Conservation (phyloP, 2,797 vertebrate species). For the Otus scops region DNA sequence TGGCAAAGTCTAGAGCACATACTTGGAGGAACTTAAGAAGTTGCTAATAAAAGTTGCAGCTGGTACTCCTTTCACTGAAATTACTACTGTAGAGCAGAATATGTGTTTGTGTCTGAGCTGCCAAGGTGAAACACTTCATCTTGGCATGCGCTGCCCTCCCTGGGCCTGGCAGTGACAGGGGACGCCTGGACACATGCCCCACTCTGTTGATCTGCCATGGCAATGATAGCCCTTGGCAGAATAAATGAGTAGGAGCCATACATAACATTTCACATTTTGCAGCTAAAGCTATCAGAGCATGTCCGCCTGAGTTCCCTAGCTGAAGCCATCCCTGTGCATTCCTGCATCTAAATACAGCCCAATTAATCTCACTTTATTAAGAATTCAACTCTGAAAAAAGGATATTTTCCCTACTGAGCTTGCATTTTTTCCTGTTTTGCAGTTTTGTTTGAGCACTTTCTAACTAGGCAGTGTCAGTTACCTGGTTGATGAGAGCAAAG, state of each 20-base stretch:
- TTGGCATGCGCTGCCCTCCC: neutral
- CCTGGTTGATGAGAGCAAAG: neutral
- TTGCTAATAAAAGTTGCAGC: neutral
- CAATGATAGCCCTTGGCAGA: slow-evolving; percentile 37
- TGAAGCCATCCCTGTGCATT: neutral
- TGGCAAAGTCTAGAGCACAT: neutral
- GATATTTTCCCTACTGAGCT: neutral
- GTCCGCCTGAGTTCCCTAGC: neutral
- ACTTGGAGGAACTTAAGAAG: neutral
- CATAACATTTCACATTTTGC: neutral
- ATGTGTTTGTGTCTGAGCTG: neutral
- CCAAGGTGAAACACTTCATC: neutral
- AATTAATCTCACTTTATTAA: slow-evolving; percentile 36
- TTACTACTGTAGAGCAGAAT: neutral
- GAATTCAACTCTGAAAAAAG: neutral
- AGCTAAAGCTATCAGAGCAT: slow-evolving; percentile 18
- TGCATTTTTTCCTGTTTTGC: neutral
- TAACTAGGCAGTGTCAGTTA: neutral
- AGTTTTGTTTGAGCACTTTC: neutral
- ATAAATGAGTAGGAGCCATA: neutral
- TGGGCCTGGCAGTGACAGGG: neutral
- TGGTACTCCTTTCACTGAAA: neutral
- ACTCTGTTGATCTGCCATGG: neutral
- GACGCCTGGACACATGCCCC: neutral
- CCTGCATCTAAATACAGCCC: neutral